Evolutionary conservation across 2,113 vertebrate genomes (phyloP), one percentile per base, ranked within the genome.

Genomic region (Sebastes schlegelii): DNA sequence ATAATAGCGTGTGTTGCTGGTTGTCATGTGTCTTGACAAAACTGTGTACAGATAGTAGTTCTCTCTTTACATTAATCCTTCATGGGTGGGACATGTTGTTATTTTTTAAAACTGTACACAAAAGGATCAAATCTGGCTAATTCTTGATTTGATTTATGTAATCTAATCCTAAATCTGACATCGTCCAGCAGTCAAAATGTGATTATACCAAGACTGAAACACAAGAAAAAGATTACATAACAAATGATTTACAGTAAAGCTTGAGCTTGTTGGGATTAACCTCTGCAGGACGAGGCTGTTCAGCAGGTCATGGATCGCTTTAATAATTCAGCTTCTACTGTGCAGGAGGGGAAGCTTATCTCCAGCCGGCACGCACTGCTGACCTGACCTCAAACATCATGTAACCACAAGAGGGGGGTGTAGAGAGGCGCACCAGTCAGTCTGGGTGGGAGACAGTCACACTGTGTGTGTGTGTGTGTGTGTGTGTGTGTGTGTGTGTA

Each of bases 351-450:
- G 9, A 8, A 16, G 63, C 54, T 77, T 76, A 72, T 72, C 84
- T 79, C 46, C 54, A 42, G 49, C 57, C 61, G 52, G 74, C 63
- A 43, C 1, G 6, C 57, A 45, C 58, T 4, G 68, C 45, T 76
- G 52, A 8, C 48, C 57, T 77, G 80, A 89, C 70, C 77, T 77
- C 48, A 69, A 57, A 48, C 26, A 71, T 65, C 66, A 58, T 73
- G 74, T 69, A 49, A 48, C 88, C 88, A 85, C 85, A 74, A 86
- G 87, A 79, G 88, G 87, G 83, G 10, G 73, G 17, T 86, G 72
- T 74, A 49, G 79, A 80, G 68, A 70, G 74, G 77, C 52, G 23
- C 79, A 48, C 34, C 17, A 62, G 77, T 83, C 83, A 79, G 62
- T 69, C 17, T 55, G 65, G 46, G 55, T 46, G 79, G 65, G 54